Percentiles rank a stretch among this genome's conserved stretches.
These are phyloP conservation scores for Bedellia somnulentella DNA, from an alignment of 2,888 invertebrate genomes.

Conservation along the genomic window DNA sequence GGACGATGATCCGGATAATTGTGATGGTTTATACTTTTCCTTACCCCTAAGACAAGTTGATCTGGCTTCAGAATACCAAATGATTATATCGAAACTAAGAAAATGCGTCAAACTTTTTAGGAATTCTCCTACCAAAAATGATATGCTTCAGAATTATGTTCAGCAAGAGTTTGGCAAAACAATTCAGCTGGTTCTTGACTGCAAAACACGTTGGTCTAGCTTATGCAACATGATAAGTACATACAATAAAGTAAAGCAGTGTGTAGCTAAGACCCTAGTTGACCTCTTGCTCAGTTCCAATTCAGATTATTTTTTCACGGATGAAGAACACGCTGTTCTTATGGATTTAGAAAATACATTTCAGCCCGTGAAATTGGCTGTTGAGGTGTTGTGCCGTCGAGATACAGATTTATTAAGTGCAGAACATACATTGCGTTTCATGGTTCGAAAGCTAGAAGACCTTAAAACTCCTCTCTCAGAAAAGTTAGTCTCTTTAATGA, in stretches of 20 bases:
- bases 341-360: not conserved
- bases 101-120: not conserved
- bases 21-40: too few relatives aligned
- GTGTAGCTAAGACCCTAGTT: too few relatives aligned
- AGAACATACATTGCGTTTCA: not conserved
- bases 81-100: not conserved
- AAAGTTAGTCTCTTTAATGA: too few relatives aligned
- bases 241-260: too few relatives aligned
- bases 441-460: not conserved
- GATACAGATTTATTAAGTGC: not conserved
- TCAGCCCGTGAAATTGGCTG: not conserved
- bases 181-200: too few relatives aligned
- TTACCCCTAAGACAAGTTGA: not conserved
- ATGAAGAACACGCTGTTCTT: not conserved
- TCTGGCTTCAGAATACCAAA: not conserved
- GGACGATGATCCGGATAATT: not conserved
- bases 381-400: too few relatives aligned
- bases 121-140: conserved; percentile 1
- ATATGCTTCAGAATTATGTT: too few relatives aligned
- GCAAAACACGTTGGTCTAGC: too few relatives aligned
- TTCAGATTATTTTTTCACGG: not conserved
- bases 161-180: too few relatives aligned
- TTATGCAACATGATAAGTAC: too few relatives aligned
- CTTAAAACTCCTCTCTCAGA: too few relatives aligned
- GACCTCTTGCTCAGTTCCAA: too few relatives aligned